These are phyloP conservation scores for Mylabris phalerata DNA, from an alignment of 1,140 invertebrate species.

Conservation along the genomic window DNA sequence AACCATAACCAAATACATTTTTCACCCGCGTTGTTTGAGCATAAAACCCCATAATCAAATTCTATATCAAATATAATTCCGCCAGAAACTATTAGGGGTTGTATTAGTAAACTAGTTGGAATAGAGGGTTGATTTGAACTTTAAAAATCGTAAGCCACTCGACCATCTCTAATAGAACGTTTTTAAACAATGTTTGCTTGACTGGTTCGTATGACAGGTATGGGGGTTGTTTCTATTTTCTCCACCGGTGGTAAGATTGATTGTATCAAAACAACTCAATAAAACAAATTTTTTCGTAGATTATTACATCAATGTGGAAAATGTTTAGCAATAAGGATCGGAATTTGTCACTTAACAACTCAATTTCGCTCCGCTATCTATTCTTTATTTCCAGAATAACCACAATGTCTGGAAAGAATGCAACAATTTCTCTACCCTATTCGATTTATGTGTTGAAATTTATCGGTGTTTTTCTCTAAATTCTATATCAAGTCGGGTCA, in stretches of 20 bases:
- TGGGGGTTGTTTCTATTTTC: too few relatives aligned
- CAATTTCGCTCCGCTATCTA: constrained; percentile 13
- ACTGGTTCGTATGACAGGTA: too few relatives aligned
- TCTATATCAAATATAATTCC: not conserved
- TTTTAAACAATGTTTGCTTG: not conserved
- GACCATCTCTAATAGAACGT: not conserved
- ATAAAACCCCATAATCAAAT: not conserved
- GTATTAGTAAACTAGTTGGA: not conserved
- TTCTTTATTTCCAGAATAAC: not conserved
- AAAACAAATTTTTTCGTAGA: too few relatives aligned
- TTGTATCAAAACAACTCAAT: too few relatives aligned
- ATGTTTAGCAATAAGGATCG: constrained; percentile 21
- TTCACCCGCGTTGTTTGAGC: not conserved
- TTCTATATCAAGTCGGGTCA: not conserved
- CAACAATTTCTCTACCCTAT: not conserved
- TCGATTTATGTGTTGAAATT: not conserved
- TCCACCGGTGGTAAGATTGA: too few relatives aligned
- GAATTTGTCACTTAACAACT: constrained; percentile 23
- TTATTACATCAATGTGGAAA: not conserved
- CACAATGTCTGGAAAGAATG: not conserved
- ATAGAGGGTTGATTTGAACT: not conserved
- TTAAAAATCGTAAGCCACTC: too few relatives aligned
- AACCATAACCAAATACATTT: not conserved
- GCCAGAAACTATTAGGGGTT: not conserved
- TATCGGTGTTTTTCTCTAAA: not conserved